Percentiles rank a stretch among this genome's conserved stretches.
Conservation (phyloP, 2,113 vertebrate genomes). For the Brachyistius frenatus region DNA sequence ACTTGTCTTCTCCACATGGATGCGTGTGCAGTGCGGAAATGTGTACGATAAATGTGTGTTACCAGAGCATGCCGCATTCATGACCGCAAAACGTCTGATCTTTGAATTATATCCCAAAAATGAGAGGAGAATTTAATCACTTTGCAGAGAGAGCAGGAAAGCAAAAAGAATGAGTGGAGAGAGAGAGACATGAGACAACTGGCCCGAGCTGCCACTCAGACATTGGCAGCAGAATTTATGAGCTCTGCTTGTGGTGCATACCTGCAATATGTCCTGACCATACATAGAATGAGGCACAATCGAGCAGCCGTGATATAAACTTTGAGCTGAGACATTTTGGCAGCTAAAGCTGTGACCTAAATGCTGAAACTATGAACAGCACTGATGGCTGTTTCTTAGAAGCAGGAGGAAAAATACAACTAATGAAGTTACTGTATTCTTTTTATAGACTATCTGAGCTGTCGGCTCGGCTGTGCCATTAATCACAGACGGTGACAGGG, state of each 20-base stretch:
- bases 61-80: conserved; percentile 70
- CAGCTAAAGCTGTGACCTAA: conserved; percentile 74
- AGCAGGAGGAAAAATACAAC: conserved; percentile 49
- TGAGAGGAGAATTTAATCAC: conserved; percentile 73
- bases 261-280: conserved; percentile 76
- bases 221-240: conserved; percentile 64
- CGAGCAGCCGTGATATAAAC: conserved; percentile 71
- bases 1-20: conserved; percentile 25
- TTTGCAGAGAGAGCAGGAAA: conserved; percentile 33
- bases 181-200: conserved; percentile 53
- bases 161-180: neutral
- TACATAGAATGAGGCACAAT: conserved; percentile 80
- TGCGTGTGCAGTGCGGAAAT: conserved; percentile 7
- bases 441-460: conserved; percentile 71
- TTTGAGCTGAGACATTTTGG: conserved; percentile 75
- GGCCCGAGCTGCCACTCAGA: conserved; percentile 68
- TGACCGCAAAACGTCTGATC: conserved; percentile 61
- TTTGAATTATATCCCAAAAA: conserved; percentile 72
- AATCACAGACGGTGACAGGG: conserved; percentile 59
- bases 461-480: conserved; percentile 53
- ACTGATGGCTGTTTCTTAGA: conserved; percentile 55
- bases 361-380: conserved; percentile 76
- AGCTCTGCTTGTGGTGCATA: conserved; percentile 71
- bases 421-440: conserved; percentile 73
- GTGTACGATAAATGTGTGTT: conserved; percentile 39